A percentile compares a stretch with the other conserved stretches of the same genome.
Evolutionary conservation across 2,797 vertebrate species (phyloP).

Genomic region (Naso thynnoides): DNA sequence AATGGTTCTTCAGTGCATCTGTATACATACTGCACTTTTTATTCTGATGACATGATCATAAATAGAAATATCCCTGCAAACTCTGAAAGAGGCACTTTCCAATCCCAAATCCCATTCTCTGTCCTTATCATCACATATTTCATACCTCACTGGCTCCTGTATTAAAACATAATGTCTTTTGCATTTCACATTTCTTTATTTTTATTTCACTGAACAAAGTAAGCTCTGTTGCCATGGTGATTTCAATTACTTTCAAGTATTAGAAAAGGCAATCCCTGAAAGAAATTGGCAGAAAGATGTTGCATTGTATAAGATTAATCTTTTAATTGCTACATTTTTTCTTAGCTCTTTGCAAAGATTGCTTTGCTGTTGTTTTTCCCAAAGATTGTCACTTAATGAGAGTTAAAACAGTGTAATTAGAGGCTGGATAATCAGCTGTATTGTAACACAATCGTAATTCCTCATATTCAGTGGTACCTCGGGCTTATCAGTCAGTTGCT

Average conservation of each 20-base stretch:
- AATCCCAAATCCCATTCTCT: constrained; percentile 63
- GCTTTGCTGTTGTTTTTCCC: constrained; percentile 12
- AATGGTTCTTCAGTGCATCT: constrained; percentile 26
- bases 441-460: neutral
- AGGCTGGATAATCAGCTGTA: constrained; percentile 6
- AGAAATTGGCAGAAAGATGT: constrained; percentile 55
- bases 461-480: constrained; percentile 17
- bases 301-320: constrained; percentile 42
- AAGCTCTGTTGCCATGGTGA: constrained; percentile 79
- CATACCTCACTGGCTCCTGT: constrained; percentile 73
- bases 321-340: constrained; percentile 11
- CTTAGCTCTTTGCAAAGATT: constrained; percentile 14
- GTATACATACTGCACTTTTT: constrained; percentile 51
- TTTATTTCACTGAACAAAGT: constrained; percentile 76
- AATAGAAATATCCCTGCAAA: constrained; percentile 62
- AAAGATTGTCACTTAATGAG: neutral
- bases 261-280: constrained; percentile 65
- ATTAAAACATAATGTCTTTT: constrained; percentile 78
- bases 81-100: constrained; percentile 63
- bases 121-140: constrained; percentile 67
- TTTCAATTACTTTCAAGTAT: constrained; percentile 75
- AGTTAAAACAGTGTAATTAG: neutral
- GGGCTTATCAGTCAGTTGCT: constrained; percentile 35
- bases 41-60: constrained; percentile 65
- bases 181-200: constrained; percentile 72